Conservation (phyloP, 2,888 invertebrate species). For the Eupithecia subumbrata region DNA sequence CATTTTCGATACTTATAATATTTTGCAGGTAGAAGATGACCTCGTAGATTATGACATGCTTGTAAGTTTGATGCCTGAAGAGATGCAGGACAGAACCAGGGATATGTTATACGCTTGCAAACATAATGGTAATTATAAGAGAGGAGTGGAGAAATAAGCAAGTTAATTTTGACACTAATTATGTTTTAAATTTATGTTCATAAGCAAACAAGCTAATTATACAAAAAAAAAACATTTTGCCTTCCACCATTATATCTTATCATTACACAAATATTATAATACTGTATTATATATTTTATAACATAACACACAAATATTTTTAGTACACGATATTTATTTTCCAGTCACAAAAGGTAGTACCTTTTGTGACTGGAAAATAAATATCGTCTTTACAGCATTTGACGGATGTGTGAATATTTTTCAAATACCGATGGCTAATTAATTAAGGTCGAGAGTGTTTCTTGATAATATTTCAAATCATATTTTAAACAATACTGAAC, state of each 20-base stretch:
- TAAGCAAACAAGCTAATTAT: neutral
- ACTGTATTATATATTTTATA: no score
- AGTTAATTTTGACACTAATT: no score
- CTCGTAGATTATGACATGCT: constrained; percentile 80
- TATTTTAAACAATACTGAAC: no score
- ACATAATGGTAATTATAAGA: constrained; percentile 50
- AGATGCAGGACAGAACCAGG: constrained; percentile 66
- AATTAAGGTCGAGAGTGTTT: neutral
- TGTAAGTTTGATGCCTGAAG: constrained; percentile 76
- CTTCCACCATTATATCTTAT: neutral
- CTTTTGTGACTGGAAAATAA: no score
- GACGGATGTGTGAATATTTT: neutral
- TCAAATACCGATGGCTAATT: neutral
- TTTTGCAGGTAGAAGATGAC: constrained; percentile 71
- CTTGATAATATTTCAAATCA: no score
- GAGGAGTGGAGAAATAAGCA: no score
- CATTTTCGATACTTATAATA: neutral
- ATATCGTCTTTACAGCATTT: neutral
- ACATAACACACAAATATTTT: neutral
- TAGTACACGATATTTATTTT: no score
- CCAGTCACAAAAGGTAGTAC: no score
- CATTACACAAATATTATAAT: no score
- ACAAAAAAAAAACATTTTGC: neutral
- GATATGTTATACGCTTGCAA: constrained; percentile 74
- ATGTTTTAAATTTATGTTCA: no score